Evolutionary conservation across 2,888 invertebrate species (phyloP).

Genomic region (Ryuthela nishihirai): DNA sequence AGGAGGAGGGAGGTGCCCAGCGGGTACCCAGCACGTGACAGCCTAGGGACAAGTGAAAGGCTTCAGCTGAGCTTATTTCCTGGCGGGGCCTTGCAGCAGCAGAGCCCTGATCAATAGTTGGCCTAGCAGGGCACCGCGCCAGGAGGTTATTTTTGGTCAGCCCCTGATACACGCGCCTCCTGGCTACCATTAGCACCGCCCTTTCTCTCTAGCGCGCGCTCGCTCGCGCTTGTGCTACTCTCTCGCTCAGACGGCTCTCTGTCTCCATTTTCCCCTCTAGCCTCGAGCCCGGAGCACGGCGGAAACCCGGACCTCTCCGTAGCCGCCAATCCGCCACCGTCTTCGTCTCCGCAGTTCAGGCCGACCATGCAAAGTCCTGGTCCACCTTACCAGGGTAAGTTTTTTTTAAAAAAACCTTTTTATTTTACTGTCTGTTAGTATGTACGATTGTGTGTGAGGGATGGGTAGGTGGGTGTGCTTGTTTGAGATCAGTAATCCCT

Average conservation of each 20-base stretch:
- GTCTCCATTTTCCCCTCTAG: constrained; percentile 23
- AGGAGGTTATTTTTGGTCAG: constrained; percentile 40
- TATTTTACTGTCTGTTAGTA: too few species aligned
- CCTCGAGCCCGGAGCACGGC: constrained; percentile 38
- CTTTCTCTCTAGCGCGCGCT: constrained; percentile 1
- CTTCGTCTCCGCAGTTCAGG: constrained; percentile 35
- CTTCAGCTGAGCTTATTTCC: constrained; percentile 38
- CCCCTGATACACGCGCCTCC: constrained; percentile 33
- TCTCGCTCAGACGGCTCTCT: background rate
- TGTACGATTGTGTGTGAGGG: too few species aligned
- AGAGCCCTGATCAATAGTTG: constrained; percentile 35
- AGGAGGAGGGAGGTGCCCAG: constrained; percentile 2
- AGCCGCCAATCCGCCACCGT: constrained; percentile 34
- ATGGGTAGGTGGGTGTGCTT: too few species aligned
- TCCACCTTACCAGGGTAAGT: constrained; percentile 39
- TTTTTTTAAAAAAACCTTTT: constrained; percentile 4
- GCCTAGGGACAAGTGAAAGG: constrained; percentile 38
- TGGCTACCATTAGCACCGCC: constrained; percentile 15
- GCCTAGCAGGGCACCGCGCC: constrained; percentile 34
- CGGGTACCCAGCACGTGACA: constrained; percentile 32
- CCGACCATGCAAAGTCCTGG: constrained; percentile 40
- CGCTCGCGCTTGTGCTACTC: background rate
- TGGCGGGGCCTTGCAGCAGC: too few species aligned
- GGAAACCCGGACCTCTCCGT: constrained; percentile 35
- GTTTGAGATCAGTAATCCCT: too few species aligned